These are phyloP conservation scores for Colossoma macropomum DNA, from an alignment of 2,113 vertebrate species.

Conservation along the genomic window DNA sequence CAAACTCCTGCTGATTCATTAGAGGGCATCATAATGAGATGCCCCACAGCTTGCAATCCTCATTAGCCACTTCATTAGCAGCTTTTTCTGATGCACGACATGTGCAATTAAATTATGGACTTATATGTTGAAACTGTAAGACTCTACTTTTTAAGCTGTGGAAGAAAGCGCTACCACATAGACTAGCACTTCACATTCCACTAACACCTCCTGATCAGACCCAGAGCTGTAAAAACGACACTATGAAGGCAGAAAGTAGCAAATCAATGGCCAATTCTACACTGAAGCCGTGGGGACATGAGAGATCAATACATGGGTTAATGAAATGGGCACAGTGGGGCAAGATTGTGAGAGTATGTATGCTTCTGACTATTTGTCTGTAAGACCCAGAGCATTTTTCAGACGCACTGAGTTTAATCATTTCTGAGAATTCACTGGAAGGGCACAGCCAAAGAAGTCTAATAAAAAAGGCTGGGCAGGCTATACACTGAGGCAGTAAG, in stretches of 20 bases:
- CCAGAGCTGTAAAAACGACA: background rate
- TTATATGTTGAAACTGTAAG: background rate
- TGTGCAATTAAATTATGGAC: background rate
- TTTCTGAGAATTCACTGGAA: background rate
- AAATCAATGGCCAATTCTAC: slow-evolving; percentile 10
- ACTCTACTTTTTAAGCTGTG: background rate
- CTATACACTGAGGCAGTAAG: background rate
- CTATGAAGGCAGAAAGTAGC: background rate
- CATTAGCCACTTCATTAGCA: slow-evolving; percentile 9
- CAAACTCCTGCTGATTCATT: background rate
- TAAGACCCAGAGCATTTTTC: background rate
- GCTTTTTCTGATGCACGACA: background rate
- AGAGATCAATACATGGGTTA: slow-evolving; percentile 26
- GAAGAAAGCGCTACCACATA: background rate
- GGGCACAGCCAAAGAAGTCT: background rate
- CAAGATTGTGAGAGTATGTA: background rate
- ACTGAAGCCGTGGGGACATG: background rate
- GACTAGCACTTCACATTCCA: background rate
- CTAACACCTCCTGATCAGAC: background rate
- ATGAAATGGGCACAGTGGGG: slow-evolving; percentile 15
- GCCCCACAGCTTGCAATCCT: slow-evolving; percentile 3
- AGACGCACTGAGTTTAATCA: background rate
- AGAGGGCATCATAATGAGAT: background rate
- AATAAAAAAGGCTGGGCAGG: background rate
- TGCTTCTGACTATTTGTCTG: background rate